Base-by-base conservation (phyloP, 2,113 vertebrate species). In the Sinocyclocheilus grahami region DNA sequence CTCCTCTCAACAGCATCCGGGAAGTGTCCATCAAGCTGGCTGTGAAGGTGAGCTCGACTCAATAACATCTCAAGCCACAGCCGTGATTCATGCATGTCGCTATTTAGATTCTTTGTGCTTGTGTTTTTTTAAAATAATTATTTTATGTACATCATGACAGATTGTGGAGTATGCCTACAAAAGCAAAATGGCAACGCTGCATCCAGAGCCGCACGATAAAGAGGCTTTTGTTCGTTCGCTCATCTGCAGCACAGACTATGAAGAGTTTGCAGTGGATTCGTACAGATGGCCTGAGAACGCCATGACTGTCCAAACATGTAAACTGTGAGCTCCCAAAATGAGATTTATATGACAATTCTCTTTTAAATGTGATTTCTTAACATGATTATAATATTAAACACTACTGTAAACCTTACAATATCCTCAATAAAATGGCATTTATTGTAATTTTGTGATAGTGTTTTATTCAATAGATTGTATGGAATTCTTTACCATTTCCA, bases 1-100 rank as follows among this genome's bases (percentile, higher is more conserved):
- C 98, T 90, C 96, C 97, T 0, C 94, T 99, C 92, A 93, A 90
- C 90, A 94, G 91, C 62, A 99, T 99, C 90, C 95, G 91, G 88
- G 92, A 96, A 0, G 97, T 98, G 67, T 99, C 98, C 0, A 84
- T 96, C 89, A 97, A 95, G 90, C 96, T 99, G 9, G 97, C 98
- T n/a, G 94, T 95, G 75, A 96, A 93, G 96, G 98, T 99, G 93
- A 95, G 83, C 48, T 1, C 4, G 11, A 69, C 46, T 58, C 33
- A 9, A 42, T 27, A 39, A 51, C 4, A 42, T 76, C 51, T 75
- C 62, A 58, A 60, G 1, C 42, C 10, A 18, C 46, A 27, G 27
- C 16, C 8, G 0, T 51, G 27, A 53, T 53, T 71, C 24, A 82
- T 51, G 16, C 42, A 8, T 82, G 63, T 5, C 18, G 1, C 63